phyloP scores from a whole-genome alignment of 2,888 invertebrate genomes.

The Conomelus anceps region DNA sequence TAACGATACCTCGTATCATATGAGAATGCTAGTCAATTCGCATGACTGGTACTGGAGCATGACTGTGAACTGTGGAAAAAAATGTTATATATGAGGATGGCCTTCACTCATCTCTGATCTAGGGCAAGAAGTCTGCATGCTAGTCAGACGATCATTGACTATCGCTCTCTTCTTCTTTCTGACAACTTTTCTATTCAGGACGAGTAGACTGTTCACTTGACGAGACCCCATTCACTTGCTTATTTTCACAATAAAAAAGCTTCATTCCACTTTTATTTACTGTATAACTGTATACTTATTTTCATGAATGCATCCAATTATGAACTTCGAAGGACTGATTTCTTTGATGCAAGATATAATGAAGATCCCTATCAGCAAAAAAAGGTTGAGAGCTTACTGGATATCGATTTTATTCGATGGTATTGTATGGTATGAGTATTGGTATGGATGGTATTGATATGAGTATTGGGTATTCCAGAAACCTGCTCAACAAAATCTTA shows the following conservation, averaged over 20 bases:
- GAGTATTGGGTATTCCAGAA: too few species aligned
- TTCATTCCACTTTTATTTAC: neutral
- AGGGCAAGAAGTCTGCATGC: neutral
- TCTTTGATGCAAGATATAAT: neutral
- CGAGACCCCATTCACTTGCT: neutral
- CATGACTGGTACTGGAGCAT: neutral
- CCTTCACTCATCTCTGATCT: neutral
- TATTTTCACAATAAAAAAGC: neutral
- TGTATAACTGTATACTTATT: neutral
- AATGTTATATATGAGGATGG: neutral
- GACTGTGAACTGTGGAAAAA: neutral
- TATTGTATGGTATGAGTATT: too few species aligned
- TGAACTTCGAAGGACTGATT: neutral
- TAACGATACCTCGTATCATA: neutral
- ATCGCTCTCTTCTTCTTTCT: neutral
- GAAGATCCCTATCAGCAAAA: too few species aligned
- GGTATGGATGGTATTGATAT: too few species aligned
- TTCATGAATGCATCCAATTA: neutral
- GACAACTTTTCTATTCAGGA: neutral
- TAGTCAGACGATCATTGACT: neutral
- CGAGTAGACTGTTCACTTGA: too few species aligned
- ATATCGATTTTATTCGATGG: too few species aligned
- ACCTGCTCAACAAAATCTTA: too few species aligned
- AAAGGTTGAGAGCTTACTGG: too few species aligned
- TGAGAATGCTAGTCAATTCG: neutral